phyloP scores from a whole-genome alignment of 2,113 vertebrate genomes.

The Eulemur rufifrons region DNA sequence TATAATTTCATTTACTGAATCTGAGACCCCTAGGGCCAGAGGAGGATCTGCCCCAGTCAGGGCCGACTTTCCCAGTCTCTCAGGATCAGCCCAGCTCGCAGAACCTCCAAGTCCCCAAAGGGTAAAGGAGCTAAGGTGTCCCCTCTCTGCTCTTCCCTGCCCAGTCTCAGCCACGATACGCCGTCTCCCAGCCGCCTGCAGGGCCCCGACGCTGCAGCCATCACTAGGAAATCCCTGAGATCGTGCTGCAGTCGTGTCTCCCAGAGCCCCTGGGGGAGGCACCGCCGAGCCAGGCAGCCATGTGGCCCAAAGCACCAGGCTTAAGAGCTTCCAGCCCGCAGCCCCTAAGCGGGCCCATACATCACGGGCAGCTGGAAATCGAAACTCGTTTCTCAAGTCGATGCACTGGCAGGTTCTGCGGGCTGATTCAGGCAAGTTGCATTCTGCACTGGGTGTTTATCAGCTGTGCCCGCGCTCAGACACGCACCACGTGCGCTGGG shows the following conservation, averaged over 20 bases:
- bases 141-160: background rate
- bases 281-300: constrained; percentile 19
- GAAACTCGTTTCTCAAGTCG: background rate
- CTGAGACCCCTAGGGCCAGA: background rate
- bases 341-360: constrained; percentile 48
- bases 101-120: background rate
- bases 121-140: background rate
- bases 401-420: background rate
- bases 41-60: background rate
- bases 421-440: background rate
- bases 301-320: background rate
- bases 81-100: background rate
- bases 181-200: background rate
- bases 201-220: constrained; percentile 30
- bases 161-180: background rate
- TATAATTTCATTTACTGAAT: background rate
- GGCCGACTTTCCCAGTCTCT: background rate
- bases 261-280: constrained; percentile 61
- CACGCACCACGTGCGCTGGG: fast-evolving
- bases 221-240: constrained; percentile 73
- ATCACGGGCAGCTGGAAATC: constrained; percentile 78
- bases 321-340: constrained; percentile 19
- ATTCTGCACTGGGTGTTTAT: no score
- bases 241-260: constrained; percentile 68
- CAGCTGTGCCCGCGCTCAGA: fast-evolving